Evolutionary conservation across 2,888 invertebrate species (phyloP), one percentile per base, ranked within the genome.

Genomic region (Drosophila phalerata): DNA sequence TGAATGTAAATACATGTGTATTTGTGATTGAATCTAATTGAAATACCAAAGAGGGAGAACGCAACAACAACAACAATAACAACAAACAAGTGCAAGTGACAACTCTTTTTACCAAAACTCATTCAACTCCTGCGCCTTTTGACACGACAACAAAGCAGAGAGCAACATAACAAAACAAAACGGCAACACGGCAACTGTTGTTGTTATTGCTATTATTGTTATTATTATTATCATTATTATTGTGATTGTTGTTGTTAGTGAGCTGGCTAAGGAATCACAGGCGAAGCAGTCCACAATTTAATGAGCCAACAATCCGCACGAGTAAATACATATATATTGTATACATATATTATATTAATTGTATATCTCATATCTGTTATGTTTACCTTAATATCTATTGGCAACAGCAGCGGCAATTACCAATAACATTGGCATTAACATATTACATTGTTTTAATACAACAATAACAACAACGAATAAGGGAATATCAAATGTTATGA

Each of bases 71-170:
- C 71, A 75, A 72, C 79, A n/a, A n/a, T n/a, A 37, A 15, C 38
- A 58, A 49, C 51, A 63, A 73, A 72, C 79, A 72, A 81, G 67
- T 75, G 80, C 71, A 65, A 74, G 64, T 67, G 73, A 69, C 61
- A 72, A 58, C 45, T 73, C 52, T 43, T 56, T 56, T 43, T 15
- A 25, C 10, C 28, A 22, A 42, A 68, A 51, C 48, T 37, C 19
- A 45, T n/a, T 48, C 19, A 57, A 58, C 61, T 55, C 49, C 63
- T 25, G 57, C 63, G 47, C 55, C 64, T 62, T 64, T 52, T 66
- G 57, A 77, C 70, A 65, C 81, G 63, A 61, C 63, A 79, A 73
- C 65, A 77, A 61, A 65, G 45, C 55, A 13, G 32, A 19, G 10
- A n/a, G n/a, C 32, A 28, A 48, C 47, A 58, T 30, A 30, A 71